Conservation (phyloP, 2,113 vertebrate genomes). For the Hippocampus mohnikei region DNA sequence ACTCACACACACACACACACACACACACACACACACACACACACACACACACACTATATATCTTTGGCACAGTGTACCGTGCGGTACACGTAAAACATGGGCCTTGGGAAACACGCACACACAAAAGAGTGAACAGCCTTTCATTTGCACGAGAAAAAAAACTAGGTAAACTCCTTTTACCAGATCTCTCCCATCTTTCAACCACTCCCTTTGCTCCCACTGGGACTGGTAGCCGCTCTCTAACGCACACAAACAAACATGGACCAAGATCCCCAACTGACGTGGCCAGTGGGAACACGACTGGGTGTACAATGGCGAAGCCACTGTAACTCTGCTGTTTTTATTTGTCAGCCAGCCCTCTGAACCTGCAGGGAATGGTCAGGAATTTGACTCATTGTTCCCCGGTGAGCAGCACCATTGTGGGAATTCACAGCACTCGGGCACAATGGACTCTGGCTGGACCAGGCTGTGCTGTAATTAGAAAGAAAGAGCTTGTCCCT, state of each 20-base stretch:
- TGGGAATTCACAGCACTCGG: constrained; percentile 63
- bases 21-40: too few relatives aligned
- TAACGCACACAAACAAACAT: constrained; percentile 40
- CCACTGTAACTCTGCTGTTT: constrained; percentile 66
- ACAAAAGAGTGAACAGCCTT: constrained; percentile 44
- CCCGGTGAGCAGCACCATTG: constrained; percentile 64
- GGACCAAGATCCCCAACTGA: constrained; percentile 48
- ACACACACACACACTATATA: too few relatives aligned
- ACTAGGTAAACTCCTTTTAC: constrained; percentile 42
- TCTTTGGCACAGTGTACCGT: too few relatives aligned
- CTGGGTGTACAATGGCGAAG: constrained; percentile 63
- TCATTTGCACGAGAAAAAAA: constrained; percentile 47
- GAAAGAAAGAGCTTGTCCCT: constrained; percentile 57
- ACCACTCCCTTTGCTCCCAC: constrained; percentile 54
- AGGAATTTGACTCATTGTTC: constrained; percentile 76
- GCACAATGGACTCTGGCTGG: constrained; percentile 61
- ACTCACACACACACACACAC: too few relatives aligned
- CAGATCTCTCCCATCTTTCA: constrained; percentile 44
- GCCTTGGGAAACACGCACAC: not conserved
- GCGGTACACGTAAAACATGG: too few relatives aligned
- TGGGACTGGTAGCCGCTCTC: constrained; percentile 55
- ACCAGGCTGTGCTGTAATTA: constrained; percentile 63
- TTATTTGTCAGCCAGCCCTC: constrained; percentile 53
- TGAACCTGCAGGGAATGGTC: constrained; percentile 63
- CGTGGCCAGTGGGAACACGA: constrained; percentile 59